Evolutionary conservation across 2,113 vertebrate species (phyloP).

Genomic region (Pelobates fuscus): DNA sequence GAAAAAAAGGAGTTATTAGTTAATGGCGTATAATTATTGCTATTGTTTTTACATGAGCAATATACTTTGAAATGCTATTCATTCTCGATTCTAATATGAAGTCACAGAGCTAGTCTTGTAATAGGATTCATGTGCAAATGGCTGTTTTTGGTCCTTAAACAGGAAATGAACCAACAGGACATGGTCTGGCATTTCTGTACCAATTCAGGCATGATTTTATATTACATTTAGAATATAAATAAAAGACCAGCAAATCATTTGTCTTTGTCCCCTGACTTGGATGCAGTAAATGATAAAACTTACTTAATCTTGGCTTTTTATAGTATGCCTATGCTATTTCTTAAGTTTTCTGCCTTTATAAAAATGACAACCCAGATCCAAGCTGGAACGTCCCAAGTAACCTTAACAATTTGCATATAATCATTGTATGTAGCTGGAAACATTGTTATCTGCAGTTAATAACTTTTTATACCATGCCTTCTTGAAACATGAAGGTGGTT

Average conservation of each 20-base stretch:
- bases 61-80: neutral
- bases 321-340: neutral
- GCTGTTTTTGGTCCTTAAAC: slow-evolving; percentile 3
- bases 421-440: no score
- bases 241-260: neutral
- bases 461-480: no score
- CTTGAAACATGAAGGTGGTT: no score
- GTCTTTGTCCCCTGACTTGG: neutral
- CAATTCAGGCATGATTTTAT: slow-evolving; percentile 3
- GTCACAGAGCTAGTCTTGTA: slow-evolving; percentile 21
- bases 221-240: slow-evolving; percentile 12
- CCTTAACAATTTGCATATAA: no score
- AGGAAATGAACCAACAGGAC: neutral
- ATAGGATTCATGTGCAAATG: neutral
- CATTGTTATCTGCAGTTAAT: no score
- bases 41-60: neutral
- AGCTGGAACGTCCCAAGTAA: no score
- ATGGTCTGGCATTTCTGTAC: slow-evolving; percentile 13
- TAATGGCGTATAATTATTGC: no score
- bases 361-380: neutral
- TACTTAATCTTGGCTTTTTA: neutral
- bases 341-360: neutral
- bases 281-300: neutral
- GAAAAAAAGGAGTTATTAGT: no score
- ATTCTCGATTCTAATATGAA: neutral